Evolutionary conservation across 1,140 invertebrate genomes (phyloP).

Genomic region (Trichonephila clavata): DNA sequence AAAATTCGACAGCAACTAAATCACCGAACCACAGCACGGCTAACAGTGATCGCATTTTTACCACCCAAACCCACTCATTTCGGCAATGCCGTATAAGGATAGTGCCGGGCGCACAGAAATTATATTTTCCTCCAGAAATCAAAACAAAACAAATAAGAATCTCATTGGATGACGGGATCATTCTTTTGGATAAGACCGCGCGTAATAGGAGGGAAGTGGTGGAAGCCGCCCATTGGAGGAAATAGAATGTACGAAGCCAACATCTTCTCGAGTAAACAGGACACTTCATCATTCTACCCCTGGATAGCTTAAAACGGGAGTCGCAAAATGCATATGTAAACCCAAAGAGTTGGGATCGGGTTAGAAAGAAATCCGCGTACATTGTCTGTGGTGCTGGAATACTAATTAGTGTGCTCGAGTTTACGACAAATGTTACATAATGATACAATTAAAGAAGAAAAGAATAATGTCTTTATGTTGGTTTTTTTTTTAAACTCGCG

Average conservation of each 20-base stretch:
- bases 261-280: constrained; percentile 57
- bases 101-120: background rate
- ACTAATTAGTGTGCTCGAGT: too few relatives aligned
- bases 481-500: too few relatives aligned
- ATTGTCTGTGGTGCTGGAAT: too few relatives aligned
- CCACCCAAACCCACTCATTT: background rate
- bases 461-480: too few relatives aligned
- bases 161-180: background rate
- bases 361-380: too few relatives aligned
- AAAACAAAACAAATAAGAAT: background rate
- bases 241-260: constrained; percentile 45
- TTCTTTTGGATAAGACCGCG: too few relatives aligned
- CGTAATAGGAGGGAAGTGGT: background rate
- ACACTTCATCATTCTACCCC: constrained; percentile 61
- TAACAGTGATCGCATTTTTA: too few relatives aligned
- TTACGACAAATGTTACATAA: too few relatives aligned
- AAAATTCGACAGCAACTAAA: too few relatives aligned
- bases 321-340: background rate
- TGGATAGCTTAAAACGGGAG: constrained; percentile 53
- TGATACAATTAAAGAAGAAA: too few relatives aligned
- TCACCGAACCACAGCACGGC: background rate
- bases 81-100: background rate
- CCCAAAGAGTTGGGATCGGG: background rate
- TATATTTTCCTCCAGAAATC: background rate
- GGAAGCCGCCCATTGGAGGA: constrained; percentile 37